Base-by-base conservation (phyloP, 2,888 invertebrate genomes). In the Lysandra bellargus region DNA sequence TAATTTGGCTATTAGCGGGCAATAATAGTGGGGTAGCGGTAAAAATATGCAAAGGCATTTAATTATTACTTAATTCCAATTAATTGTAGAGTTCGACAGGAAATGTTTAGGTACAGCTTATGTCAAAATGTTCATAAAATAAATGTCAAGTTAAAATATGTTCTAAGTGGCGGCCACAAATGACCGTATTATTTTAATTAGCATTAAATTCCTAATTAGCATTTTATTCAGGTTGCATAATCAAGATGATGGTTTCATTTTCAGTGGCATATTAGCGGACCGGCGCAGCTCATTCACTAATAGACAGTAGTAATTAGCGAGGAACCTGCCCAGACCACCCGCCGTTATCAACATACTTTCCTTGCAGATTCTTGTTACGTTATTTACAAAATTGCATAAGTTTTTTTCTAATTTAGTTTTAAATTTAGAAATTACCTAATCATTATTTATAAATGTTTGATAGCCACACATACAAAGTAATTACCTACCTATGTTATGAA, bases 291-390 rank as follows among this genome's bases (percentile, higher is more conserved):
- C 33, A 37, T 69, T 69, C 69, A 69, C 12, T 69, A 69, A 33
- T 69, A 69, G 69, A 69, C 33, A 14, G 33, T 69, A 69, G 37
- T 37, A 37, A 69, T 69, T 69, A 69, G 69, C 33, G 69, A 33
- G 12, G 4, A 69, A 69, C 69, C 14, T 12, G 2, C 23, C 1
- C 30, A 30, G 9, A 30, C 64, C 7, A 64, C 33, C 69, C 33
- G 37, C 69, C 1, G 30, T 30, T 7, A 30, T 64, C 30, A 4
- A 33, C 14, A 33, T 33, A 69, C 69, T 33, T 69, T 69, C 69
- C 4, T 69, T 33, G 69, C 33, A 1, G 9, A 69, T 69, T 69
- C 33, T 69, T 5, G 9, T 33, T 69, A 69, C 33, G 69, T 69
- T 9, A 69, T 33, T 33, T 17, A 14, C 12, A 33, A 69, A 33